Conservation (phyloP, 2,888 invertebrate species). For the Cataglyphis cursor region DNA sequence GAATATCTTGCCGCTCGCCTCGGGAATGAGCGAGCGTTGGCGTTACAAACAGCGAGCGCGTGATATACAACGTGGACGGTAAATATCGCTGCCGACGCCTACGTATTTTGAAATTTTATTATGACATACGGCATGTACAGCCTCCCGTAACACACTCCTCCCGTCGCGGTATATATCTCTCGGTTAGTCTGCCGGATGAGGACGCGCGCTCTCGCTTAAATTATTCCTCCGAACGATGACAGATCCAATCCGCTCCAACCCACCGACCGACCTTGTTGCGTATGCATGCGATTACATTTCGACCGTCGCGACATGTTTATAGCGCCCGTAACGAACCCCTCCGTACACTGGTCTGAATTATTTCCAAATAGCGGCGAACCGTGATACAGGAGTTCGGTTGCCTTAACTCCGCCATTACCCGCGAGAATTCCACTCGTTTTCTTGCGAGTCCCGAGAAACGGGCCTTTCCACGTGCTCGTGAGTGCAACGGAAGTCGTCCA, state of each 20-base stretch:
- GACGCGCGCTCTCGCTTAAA: constrained; percentile 26
- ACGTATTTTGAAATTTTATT: constrained; percentile 44
- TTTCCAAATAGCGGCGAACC: constrained; percentile 41
- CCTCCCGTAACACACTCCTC: constrained; percentile 4
- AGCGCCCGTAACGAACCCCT: constrained; percentile 17
- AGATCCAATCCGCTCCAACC: constrained; percentile 2
- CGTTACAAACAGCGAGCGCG: not conserved
- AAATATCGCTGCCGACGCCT: constrained; percentile 21
- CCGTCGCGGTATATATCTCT: constrained; percentile 1
- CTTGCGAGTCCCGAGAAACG: not conserved
- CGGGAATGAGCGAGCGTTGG: not conserved
- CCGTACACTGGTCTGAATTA: constrained; percentile 14
- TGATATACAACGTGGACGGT: not conserved
- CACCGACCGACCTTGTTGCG: not conserved
- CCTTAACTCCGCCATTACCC: constrained; percentile 37
- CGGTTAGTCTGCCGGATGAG: constrained; percentile 6
- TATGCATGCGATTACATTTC: not conserved
- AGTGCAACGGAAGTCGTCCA: not conserved
- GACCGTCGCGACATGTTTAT: constrained; percentile 1
- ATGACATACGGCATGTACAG: constrained; percentile 12
- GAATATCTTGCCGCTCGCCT: not conserved
- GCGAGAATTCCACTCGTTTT: constrained; percentile 9
- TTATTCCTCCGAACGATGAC: constrained; percentile 30
- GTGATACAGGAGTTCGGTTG: not conserved
- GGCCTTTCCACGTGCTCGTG: not conserved